phyloP scores from a whole-genome alignment of 2,113 vertebrate genomes.

The Semnopithecus entellus region DNA sequence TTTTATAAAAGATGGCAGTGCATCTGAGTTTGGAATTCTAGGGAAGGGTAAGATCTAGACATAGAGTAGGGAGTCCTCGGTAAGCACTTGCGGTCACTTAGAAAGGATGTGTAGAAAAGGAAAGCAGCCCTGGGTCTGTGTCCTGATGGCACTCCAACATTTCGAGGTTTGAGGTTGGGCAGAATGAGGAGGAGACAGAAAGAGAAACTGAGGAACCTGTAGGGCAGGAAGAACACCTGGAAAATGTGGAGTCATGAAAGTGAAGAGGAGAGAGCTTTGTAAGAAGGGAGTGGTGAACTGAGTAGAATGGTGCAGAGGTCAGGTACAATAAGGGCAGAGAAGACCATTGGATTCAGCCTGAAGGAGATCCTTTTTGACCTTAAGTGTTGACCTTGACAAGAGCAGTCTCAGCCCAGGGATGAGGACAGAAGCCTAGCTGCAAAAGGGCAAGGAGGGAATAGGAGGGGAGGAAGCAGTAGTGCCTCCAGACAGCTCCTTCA shows the following conservation, averaged over 20 bases:
- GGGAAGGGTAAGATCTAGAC: background rate
- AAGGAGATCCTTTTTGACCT: background rate
- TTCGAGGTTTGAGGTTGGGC: background rate
- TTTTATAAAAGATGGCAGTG: background rate
- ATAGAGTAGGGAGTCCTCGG: background rate
- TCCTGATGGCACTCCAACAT: background rate
- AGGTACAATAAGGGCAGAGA: background rate
- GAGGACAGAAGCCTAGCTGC: background rate
- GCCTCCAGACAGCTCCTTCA: background rate
- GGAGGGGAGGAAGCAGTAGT: background rate
- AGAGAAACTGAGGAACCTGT: background rate
- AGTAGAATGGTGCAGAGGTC: background rate
- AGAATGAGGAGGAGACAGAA: background rate
- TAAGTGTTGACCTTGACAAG: background rate
- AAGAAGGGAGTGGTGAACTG: background rate
- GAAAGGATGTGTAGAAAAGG: background rate
- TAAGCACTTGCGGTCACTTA: background rate
- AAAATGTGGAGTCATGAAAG: background rate
- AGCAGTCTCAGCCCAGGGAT: no score
- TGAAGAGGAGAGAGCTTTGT: background rate
- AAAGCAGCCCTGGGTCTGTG: background rate
- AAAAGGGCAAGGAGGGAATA: background rate
- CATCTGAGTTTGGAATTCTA: background rate
- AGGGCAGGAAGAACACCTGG: background rate
- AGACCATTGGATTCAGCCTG: background rate